Evolutionary conservation across 2,797 vertebrate genomes (phyloP), one percentile per base, ranked within the genome.

Genomic region (Amniataba percoides): DNA sequence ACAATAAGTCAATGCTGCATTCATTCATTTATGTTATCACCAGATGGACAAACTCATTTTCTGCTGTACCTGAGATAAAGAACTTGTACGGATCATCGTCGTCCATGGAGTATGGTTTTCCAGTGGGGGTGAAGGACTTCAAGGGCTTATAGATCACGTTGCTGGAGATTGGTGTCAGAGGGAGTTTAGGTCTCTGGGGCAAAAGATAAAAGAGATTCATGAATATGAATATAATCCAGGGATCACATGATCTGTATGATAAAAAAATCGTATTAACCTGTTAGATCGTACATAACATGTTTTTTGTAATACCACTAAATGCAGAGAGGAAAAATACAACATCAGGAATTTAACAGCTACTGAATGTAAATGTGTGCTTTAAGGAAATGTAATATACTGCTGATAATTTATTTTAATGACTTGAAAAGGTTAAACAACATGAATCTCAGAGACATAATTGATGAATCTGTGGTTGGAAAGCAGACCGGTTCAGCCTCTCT

Each of bases 21-120:
- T 36, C 34, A 36, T 7, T 36, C 34, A 9, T 36, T 36, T 36
- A 6, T 2, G 34, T 36, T 36, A 7, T 36, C 34, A 1, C 34
- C 34, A 46, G 0, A 11, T 31, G 0, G 34, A 19, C 34, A 60
- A 25, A 9, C 9, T 59, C n/a, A 18, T 2, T 21, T 13, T 34
- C 1, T 64, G 16, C 25, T 15, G 6, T 84, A 96, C 96, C 96
- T 94, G 96, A 92, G 62, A 96, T 95, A 71, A 96, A 97, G 87
- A 92, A 94, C 77, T 96, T 97, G 39, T 86, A 74, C 1, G 95
- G 96, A 45, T 95, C 87, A 36, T 78, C 85, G n/a, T 96, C 94
- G 16, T 95, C 94, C 95, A 96, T 94, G 25, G 78, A 82, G 69
- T 95, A 95, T 0, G 95, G 94, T 9, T 88, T 95, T 40, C 53